Evolutionary conservation across 1,140 invertebrate species (phyloP).

Genomic region (Protaetia brevitarsis): DNA sequence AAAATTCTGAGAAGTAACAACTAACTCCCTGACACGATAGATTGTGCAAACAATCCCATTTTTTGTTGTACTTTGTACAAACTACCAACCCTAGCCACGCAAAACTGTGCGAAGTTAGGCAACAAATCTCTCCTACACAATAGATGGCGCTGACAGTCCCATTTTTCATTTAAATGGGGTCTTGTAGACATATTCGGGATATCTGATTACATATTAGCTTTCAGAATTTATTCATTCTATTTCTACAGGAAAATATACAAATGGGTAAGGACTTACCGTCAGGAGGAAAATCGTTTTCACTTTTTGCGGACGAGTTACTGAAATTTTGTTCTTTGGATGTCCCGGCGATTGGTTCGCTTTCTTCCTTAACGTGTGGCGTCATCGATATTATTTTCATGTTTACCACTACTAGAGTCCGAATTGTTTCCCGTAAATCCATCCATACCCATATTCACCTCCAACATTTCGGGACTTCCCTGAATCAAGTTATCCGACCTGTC

Average conservation of each 20-base stretch:
- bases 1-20: no score
- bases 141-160: no score
- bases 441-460: slow-evolving; percentile 76
- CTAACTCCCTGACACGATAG: no score
- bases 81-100: no score
- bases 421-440: slow-evolving; percentile 57
- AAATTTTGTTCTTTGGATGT: slow-evolving; percentile 41
- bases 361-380: slow-evolving; percentile 41
- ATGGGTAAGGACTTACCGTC: slow-evolving; percentile 43
- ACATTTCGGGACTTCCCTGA: slow-evolving; percentile 71
- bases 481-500: slow-evolving; percentile 58
- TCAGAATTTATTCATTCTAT: not conserved
- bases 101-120: no score
- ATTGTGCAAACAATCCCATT: no score
- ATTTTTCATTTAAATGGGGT: no score
- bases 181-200: no score
- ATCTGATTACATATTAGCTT: not conserved
- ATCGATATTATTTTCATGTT: slow-evolving; percentile 55
- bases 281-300: slow-evolving; percentile 38
- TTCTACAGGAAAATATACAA: no score
- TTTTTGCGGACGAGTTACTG: slow-evolving; percentile 34
- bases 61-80: no score
- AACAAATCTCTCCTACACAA: no score
- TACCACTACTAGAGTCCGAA: slow-evolving; percentile 55
- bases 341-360: slow-evolving; percentile 45